Conservation (phyloP, 1,140 invertebrate species). For the Caerostris darwini region DNA sequence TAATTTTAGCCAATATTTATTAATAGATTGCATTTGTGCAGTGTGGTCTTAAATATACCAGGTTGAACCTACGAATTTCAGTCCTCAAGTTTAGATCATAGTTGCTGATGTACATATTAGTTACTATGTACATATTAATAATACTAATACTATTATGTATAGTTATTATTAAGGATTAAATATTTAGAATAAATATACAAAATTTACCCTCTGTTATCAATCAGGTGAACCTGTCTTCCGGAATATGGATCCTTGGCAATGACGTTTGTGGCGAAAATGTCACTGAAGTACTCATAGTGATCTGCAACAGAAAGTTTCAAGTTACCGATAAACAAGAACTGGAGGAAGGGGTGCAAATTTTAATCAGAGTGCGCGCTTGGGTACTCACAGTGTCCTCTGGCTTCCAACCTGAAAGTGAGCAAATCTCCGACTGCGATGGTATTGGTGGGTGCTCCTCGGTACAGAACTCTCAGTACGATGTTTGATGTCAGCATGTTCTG, state of each 20-base stretch:
- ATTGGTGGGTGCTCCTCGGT: slow-evolving; percentile 94
- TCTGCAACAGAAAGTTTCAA: slow-evolving; percentile 72
- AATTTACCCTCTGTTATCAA: slow-evolving; percentile 91
- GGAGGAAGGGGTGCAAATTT: background rate
- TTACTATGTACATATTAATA: too few relatives aligned
- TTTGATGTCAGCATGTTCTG: slow-evolving; percentile 94
- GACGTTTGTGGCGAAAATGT: slow-evolving; percentile 96
- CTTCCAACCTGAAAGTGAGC: slow-evolving; percentile 92
- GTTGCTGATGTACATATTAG: too few relatives aligned
- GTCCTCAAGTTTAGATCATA: too few relatives aligned
- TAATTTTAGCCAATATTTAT: too few relatives aligned
- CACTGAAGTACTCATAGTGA: slow-evolving; percentile 81
- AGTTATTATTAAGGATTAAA: too few relatives aligned
- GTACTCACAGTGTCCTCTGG: slow-evolving; percentile 94
- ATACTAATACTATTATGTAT: too few relatives aligned
- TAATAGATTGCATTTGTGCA: too few relatives aligned
- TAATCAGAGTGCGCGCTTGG: background rate
- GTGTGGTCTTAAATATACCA: too few relatives aligned
- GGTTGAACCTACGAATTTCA: too few relatives aligned
- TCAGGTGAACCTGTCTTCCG: slow-evolving; percentile 92
- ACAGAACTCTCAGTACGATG: slow-evolving; percentile 91
- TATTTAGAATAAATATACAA: background rate
- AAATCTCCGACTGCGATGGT: slow-evolving; percentile 96
- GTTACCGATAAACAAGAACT: background rate
- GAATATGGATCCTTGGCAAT: slow-evolving; percentile 96